A percentile compares a stretch with the other conserved stretches of the same genome.
Conservation (phyloP, 2,113 vertebrate species). For the Eurypyga helias region DNA sequence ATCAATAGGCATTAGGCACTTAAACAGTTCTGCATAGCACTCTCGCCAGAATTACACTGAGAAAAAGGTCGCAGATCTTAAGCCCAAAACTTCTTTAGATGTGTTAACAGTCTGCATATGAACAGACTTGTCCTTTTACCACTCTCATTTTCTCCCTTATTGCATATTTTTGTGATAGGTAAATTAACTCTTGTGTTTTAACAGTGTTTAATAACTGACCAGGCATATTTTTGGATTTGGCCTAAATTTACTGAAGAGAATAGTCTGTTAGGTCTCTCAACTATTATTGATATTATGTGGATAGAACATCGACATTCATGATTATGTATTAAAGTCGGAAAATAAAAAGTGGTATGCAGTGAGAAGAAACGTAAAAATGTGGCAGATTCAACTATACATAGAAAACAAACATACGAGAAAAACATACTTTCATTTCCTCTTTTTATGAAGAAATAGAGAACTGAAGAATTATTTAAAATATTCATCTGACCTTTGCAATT, state of each 20-base stretch:
- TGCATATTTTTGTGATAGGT: neutral
- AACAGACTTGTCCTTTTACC: neutral
- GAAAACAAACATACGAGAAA: neutral
- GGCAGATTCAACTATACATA: neutral
- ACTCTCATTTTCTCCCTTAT: neutral
- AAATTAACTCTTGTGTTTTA: neutral
- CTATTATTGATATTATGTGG: neutral
- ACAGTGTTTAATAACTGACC: neutral
- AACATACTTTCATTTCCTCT: neutral
- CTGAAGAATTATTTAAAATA: neutral
- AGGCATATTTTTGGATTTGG: neutral
- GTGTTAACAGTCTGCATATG: neutral
- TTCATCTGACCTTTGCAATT: neutral
- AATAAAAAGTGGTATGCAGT: neutral
- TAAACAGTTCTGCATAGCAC: neutral
- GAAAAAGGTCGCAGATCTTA: neutral
- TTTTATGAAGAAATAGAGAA: neutral
- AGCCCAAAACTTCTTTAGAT: neutral
- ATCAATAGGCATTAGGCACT: constrained; percentile 29
- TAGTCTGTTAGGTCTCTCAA: neutral
- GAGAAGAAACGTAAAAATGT: neutral
- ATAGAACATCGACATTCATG: neutral
- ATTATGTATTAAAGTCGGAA: neutral
- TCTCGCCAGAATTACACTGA: neutral
- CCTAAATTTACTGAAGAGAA: neutral